Conservation (phyloP, 2,113 vertebrate genomes). For the Calyptomena viridis region DNA sequence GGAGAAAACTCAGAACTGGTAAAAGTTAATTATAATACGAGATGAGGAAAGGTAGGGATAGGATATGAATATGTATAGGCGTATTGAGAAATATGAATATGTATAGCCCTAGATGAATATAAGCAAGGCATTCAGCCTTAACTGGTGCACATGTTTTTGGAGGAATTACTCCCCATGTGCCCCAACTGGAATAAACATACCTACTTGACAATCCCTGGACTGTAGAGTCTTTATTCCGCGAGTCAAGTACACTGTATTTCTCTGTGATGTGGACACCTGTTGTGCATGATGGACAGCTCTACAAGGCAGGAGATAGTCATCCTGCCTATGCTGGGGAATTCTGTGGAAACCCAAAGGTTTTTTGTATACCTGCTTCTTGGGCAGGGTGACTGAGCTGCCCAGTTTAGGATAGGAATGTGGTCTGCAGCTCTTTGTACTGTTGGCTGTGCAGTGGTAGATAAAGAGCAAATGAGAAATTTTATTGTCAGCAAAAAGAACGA, state of each 20-base stretch:
- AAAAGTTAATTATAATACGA: no score
- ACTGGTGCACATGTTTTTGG: no score
- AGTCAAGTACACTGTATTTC: background rate
- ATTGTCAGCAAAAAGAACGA: background rate
- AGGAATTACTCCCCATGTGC: no score
- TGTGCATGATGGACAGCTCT: accelerated
- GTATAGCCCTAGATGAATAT: no score
- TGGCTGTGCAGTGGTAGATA: background rate
- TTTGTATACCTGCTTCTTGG: background rate
- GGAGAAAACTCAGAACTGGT: no score
- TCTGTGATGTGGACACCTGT: background rate
- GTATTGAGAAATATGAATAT: no score
- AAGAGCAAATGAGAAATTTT: background rate
- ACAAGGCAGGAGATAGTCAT: background rate
- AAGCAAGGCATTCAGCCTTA: no score
- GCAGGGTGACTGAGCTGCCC: background rate
- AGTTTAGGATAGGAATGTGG: background rate
- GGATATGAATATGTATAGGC: no score
- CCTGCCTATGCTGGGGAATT: background rate
- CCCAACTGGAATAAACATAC: no score
- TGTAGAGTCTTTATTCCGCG: no score
- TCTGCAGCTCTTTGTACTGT: background rate
- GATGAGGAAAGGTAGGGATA: no score
- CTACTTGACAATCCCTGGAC: no score
- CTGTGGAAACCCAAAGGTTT: accelerated